Percentiles rank a stretch among this genome's conserved stretches.
phyloP scores from a whole-genome alignment of 1,140 invertebrate genomes.

The Hyposmocoma kahamanoa region DNA sequence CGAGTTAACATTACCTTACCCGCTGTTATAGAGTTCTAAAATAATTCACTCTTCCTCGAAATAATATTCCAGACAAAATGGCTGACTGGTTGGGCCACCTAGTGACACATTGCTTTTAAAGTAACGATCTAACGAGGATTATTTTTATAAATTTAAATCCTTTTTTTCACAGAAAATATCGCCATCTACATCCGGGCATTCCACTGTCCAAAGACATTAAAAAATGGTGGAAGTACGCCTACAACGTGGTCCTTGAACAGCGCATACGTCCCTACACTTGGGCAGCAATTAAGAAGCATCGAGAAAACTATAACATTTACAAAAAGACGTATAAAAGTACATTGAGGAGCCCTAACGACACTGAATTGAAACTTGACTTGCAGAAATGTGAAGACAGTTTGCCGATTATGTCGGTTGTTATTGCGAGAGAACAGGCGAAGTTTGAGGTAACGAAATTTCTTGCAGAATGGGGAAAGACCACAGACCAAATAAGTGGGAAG shows the following conservation, averaged over 20 bases:
- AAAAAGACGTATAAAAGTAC: slow-evolving; percentile 82
- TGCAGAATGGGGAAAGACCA: no score
- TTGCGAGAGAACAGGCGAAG: slow-evolving; percentile 87
- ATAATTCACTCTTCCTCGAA: no score
- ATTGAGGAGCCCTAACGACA: slow-evolving; percentile 82
- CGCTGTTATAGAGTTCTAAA: no score
- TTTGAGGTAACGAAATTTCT: slow-evolving; percentile 77
- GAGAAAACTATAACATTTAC: slow-evolving; percentile 82
- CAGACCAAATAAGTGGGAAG: no score
- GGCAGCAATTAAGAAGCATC: slow-evolving; percentile 80
- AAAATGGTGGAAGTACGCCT: slow-evolving; percentile 88
- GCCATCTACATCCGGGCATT: slow-evolving; percentile 68
- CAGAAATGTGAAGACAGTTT: slow-evolving; percentile 84
- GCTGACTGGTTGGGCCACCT: no score
- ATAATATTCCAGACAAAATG: no score
- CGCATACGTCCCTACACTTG: slow-evolving; percentile 83
- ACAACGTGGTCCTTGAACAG: slow-evolving; percentile 82
- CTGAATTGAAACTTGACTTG: slow-evolving; percentile 82
- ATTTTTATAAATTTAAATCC: no score
- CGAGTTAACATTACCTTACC: no score
- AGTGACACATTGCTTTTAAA: no score
- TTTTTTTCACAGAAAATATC: slow-evolving; percentile 77
- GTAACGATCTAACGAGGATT: no score
- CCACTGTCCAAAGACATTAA: slow-evolving; percentile 66
- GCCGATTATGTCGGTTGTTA: slow-evolving; percentile 83